Conservation (phyloP, 2,888 invertebrate genomes). For the Athetis lepigone region DNA sequence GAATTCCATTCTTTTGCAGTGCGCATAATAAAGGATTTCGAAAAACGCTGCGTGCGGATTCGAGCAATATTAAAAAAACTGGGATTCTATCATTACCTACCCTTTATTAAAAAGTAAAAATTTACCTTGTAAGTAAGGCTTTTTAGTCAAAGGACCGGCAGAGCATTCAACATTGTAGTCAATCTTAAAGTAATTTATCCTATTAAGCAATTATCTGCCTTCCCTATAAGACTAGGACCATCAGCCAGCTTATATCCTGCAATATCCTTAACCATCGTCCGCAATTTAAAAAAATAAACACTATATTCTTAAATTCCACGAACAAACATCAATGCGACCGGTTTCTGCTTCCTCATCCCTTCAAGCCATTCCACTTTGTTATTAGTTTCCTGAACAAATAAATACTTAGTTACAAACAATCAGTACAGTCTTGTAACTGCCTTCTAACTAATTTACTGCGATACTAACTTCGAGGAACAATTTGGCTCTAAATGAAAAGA, state of each 20-base stretch:
- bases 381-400: conserved; percentile 66
- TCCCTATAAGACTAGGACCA: neutral
- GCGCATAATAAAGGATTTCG: too few relatives aligned
- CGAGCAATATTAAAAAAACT: too few relatives aligned
- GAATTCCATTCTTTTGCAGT: too few relatives aligned
- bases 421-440: conserved; percentile 61
- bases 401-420: conserved; percentile 65
- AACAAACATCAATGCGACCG: conserved; percentile 35
- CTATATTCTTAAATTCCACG: conserved; percentile 23
- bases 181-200: neutral
- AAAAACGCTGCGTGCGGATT: too few relatives aligned
- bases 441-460: conserved; percentile 58
- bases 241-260: neutral
- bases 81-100: too few relatives aligned
- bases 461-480: conserved; percentile 55
- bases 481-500: too few relatives aligned
- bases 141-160: too few relatives aligned
- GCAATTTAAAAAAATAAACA: conserved; percentile 34
- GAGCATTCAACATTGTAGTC: too few relatives aligned
- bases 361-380: conserved; percentile 58
- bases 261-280: neutral
- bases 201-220: neutral
- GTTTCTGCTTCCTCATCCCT: conserved; percentile 48
- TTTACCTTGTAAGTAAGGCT: too few relatives aligned
- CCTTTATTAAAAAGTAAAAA: too few relatives aligned